phyloP scores from a whole-genome alignment of 2,113 vertebrate species.

The Enhydra lutris region DNA sequence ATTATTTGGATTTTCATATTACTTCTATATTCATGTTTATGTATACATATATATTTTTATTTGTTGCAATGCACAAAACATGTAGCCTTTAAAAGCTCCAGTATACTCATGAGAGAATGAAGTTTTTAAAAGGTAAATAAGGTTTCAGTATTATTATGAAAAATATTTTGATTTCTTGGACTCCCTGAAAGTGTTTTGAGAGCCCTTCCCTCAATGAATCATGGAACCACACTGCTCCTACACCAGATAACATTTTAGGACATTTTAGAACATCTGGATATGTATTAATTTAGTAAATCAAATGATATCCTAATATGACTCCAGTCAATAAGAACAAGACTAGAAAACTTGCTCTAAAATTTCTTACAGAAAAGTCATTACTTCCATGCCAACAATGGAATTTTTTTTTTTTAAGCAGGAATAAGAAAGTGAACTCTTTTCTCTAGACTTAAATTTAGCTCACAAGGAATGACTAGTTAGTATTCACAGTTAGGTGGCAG shows the following conservation, averaged over 20 bases:
- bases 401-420: not conserved
- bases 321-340: not conserved
- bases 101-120: not conserved
- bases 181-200: not conserved
- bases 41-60: not conserved
- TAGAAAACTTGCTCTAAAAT: not conserved
- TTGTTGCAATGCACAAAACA: not conserved
- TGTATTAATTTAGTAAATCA: not conserved
- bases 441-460: not conserved
- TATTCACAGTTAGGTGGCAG: not conserved
- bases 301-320: not conserved
- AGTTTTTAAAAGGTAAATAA: not conserved
- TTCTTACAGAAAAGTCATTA: not conserved
- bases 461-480: not conserved
- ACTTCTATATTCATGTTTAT: not conserved
- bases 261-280: not conserved
- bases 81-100: not conserved
- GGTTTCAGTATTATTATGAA: not conserved
- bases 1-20: not conserved
- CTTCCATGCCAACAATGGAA: not conserved
- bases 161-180: not conserved
- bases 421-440: not conserved
- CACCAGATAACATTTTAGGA: not conserved
- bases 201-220: not conserved
- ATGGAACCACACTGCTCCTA: not conserved